Evolutionary conservation across 2,888 invertebrate genomes (phyloP).

Genomic region (Muscina levida): DNA sequence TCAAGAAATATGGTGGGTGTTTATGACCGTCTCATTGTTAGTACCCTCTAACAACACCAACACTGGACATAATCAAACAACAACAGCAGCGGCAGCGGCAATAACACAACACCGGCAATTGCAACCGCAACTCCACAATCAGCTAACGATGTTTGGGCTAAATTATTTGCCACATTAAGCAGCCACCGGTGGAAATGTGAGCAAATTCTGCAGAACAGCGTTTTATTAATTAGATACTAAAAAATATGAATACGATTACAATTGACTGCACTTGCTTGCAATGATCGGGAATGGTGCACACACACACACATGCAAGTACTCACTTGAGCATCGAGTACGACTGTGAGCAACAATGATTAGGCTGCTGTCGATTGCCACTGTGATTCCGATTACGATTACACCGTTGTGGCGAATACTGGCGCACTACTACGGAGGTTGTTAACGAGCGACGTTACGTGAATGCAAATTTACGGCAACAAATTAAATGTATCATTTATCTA

Average conservation of each 20-base stretch:
- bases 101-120: not conserved
- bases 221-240: constrained; percentile 55
- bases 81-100: constrained; percentile 32
- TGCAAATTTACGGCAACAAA: constrained; percentile 49
- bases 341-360: no score
- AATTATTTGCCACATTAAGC: constrained; percentile 51
- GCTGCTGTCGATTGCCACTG: constrained; percentile 5
- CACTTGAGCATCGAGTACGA: no score
- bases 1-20: constrained; percentile 52
- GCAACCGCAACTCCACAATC: constrained; percentile 24
- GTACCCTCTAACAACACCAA: constrained; percentile 12
- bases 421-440: no score
- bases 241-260: constrained; percentile 54
- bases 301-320: not conserved
- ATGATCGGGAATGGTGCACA: not conserved
- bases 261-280: constrained; percentile 14
- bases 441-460: constrained; percentile 29
- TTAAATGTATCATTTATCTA: constrained; percentile 46
- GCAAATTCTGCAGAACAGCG: constrained; percentile 46
- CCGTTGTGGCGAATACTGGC: not conserved
- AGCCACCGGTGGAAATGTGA: constrained; percentile 34
- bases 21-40: constrained; percentile 34
- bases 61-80: constrained; percentile 32
- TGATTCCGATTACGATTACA: constrained; percentile 26
- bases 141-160: constrained; percentile 23